Percentiles rank a stretch among this genome's conserved stretches.
Evolutionary conservation across 2,888 invertebrate genomes (phyloP).

Genomic region (Mythimna lalbum): DNA sequence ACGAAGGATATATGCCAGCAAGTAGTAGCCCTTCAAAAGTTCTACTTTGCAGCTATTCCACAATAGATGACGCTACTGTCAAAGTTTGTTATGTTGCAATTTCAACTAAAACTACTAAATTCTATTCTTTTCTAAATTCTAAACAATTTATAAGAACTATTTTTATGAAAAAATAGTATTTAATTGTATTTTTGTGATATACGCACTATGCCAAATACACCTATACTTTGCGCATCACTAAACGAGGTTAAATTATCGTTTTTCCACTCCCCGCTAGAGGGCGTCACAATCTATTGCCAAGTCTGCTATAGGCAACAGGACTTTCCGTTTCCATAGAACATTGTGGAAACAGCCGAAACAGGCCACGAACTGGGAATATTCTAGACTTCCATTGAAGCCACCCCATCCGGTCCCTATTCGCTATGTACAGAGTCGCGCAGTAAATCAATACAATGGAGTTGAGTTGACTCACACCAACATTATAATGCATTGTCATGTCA

Average conservation of each 20-base stretch:
- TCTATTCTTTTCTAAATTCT: too few relatives aligned
- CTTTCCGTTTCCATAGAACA: conserved; percentile 38
- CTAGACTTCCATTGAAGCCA: conserved; percentile 32
- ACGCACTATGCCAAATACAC: too few relatives aligned
- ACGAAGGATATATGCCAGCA: conserved; percentile 52
- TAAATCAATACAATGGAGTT: conserved; percentile 15
- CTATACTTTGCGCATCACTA: not conserved
- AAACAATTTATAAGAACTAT: not conserved
- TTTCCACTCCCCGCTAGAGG: conserved; percentile 34
- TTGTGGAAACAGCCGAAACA: conserved; percentile 33
- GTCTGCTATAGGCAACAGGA: not conserved
- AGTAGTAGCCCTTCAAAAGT: conserved; percentile 34
- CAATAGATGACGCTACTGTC: conserved; percentile 30
- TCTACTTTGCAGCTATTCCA: not conserved
- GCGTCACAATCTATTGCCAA: conserved; percentile 5
- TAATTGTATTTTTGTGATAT: not conserved
- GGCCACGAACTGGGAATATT: conserved; percentile 18
- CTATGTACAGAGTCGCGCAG: not conserved
- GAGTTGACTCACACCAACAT: conserved; percentile 33
- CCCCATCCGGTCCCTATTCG: not conserved
- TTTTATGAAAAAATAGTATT: not conserved
- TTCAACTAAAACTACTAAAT: not conserved
- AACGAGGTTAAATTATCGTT: not conserved
- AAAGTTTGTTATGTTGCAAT: rapidly evolving
- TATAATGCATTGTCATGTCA: conserved; percentile 41